These are phyloP conservation scores for Perca flavescens DNA, from an alignment of 2,113 vertebrate genomes.

Conservation along the genomic window DNA sequence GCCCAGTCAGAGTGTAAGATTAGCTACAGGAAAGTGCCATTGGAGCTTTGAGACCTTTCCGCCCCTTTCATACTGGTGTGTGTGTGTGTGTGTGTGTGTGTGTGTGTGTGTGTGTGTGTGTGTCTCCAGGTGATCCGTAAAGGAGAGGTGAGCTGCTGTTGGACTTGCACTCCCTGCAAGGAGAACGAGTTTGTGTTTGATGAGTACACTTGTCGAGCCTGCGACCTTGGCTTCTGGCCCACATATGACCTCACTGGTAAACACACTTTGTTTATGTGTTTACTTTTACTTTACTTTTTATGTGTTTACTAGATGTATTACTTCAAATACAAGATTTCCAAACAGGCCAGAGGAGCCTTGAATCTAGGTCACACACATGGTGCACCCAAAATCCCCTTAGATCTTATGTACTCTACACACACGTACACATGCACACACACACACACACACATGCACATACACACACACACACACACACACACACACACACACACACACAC, in stretches of 20 bases:
- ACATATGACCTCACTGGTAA: slow-evolving; percentile 94
- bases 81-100: slow-evolving; percentile 24
- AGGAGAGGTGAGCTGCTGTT: slow-evolving; percentile 99
- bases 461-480: too few species aligned
- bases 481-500: too few species aligned
- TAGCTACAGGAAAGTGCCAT: slow-evolving; percentile 59
- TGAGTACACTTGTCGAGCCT: slow-evolving; percentile 96
- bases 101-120: slow-evolving; percentile 20
- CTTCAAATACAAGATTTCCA: background rate
- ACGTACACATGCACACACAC: background rate
- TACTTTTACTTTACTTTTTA: background rate
- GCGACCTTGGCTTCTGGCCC: slow-evolving; percentile 94
- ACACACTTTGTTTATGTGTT: background rate
- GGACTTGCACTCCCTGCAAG: slow-evolving; percentile 98
- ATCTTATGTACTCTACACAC: background rate
- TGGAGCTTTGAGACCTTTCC: slow-evolving; percentile 63
- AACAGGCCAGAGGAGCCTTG: background rate
- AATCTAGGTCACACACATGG: slow-evolving; percentile 45
- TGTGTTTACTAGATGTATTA: background rate
- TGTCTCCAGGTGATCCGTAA: slow-evolving; percentile 94
- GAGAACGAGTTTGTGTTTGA: slow-evolving; percentile 97
- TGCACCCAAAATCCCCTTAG: slow-evolving; percentile 24
- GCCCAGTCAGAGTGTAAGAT: slow-evolving; percentile 55
- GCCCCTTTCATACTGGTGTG: slow-evolving; percentile 18
- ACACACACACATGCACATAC: background rate